These are phyloP conservation scores for Beroe ovata DNA, from an alignment of 37 sponge, comb jelly and placozoan genomes.

Conservation along the genomic window DNA sequence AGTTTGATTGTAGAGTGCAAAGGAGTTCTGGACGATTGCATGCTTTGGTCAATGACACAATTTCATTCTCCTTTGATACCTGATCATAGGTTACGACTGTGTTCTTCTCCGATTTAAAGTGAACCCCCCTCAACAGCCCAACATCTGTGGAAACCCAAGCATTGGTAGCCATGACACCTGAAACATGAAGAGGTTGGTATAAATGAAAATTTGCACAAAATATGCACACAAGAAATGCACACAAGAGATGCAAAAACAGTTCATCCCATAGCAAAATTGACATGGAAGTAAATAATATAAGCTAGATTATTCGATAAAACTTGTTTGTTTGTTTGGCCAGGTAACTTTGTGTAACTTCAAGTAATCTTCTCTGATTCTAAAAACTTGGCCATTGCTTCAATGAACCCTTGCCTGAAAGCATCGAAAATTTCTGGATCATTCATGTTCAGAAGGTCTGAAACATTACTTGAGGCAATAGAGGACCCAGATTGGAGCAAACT, in stretches of 20 bases:
- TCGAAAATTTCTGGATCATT: background rate
- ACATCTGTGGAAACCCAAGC: slow-evolving; percentile 56
- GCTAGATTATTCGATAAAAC: background rate
- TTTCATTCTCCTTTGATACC: slow-evolving; percentile 37
- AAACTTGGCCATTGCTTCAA: slow-evolving; percentile 1
- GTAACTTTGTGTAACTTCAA: background rate
- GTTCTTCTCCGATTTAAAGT: slow-evolving; percentile 34
- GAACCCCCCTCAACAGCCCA: slow-evolving; percentile 6
- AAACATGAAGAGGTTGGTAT: background rate
- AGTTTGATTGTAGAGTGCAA: slow-evolving; percentile 24
- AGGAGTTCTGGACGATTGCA: background rate
- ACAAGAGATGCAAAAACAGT: background rate
- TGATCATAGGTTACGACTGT: slow-evolving; percentile 59
- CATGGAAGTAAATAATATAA: background rate
- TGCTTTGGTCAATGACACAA: slow-evolving; percentile 8
- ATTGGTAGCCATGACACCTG: background rate
- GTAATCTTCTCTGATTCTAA: background rate
- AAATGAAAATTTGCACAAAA: no score
- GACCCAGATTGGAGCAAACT: background rate
- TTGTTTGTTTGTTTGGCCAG: background rate
- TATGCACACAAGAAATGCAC: background rate
- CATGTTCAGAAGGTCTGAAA: background rate
- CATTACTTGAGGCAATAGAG: background rate
- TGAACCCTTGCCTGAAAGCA: background rate
- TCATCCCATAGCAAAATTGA: no score